These are phyloP conservation scores for Scaptomyza montana DNA, from an alignment of 1,140 invertebrate genomes.

Conservation along the genomic window DNA sequence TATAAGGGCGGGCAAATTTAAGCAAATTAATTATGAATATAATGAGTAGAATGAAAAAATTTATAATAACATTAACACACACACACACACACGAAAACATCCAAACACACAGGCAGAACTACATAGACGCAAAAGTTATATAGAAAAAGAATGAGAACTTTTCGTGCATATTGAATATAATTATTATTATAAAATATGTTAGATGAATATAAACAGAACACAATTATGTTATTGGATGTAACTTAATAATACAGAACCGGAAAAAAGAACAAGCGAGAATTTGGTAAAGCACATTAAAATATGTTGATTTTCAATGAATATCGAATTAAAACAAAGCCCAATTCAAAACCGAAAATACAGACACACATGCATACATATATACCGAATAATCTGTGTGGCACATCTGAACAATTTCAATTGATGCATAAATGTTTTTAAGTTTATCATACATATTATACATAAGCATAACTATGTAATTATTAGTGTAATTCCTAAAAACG, in stretches of 20 bases:
- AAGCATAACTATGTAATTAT: constrained; percentile 82
- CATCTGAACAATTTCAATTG: constrained; percentile 64
- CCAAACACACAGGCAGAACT: constrained; percentile 50
- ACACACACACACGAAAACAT: constrained; percentile 28
- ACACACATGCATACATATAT: constrained; percentile 23
- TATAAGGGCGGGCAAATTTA: constrained; percentile 81
- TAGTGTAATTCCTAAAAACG: constrained; percentile 79
- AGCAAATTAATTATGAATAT: constrained; percentile 79
- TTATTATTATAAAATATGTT: constrained; percentile 75
- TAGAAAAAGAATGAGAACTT: constrained; percentile 37
- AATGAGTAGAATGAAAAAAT: constrained; percentile 67
- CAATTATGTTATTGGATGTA: constrained; percentile 58
- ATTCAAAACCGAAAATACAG: constrained; percentile 29
- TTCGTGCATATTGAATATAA: constrained; percentile 70
- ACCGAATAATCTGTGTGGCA: constrained; percentile 56
- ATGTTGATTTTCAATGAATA: constrained; percentile 52
- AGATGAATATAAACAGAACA: constrained; percentile 64
- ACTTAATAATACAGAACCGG: constrained; percentile 30
- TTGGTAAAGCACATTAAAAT: constrained; percentile 34
- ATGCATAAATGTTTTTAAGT: constrained; percentile 81
- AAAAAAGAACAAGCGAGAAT: constrained; percentile 24
- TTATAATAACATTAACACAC: constrained; percentile 28
- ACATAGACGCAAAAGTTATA: constrained; percentile 53
- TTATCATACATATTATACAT: constrained; percentile 65
- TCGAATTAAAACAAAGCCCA: constrained; percentile 39